Evolutionary conservation across 2,113 vertebrate genomes (phyloP), one percentile per base, ranked within the genome.

Genomic region (Bubo bubo): DNA sequence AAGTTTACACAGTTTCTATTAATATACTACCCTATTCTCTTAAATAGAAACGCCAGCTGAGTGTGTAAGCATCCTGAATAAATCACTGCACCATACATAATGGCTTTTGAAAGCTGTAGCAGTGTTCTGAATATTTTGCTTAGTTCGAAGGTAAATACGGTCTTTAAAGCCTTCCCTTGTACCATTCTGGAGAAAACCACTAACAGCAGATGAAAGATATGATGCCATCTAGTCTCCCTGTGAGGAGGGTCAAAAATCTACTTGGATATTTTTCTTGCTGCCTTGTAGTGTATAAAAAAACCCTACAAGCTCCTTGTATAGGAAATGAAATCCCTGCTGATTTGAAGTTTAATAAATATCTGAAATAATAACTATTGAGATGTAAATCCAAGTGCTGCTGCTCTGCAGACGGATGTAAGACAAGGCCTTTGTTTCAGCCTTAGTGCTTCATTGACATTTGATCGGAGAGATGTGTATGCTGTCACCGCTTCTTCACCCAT

Each of bases 351-450:
- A 30, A 28, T n/a, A 58, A 56, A 32, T 64, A 19, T 7, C 22
- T 86, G 59, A 35, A 79, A 24, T 47, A 27, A n/a, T 13, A 85
- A n/a, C n/a, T 13, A 10, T 45, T 68, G 19, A 10, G n/a, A 1
- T 80, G 62, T 82, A 82, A 82, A 72, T 79, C 70, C 8, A 35
- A 22, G 39, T 56, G 67, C 37, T 95, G n/a, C 72, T 92, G 79
- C 83, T 53, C 49, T 72, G 58, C 60, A 68, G 12, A 6, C 59
- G 70, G 6, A 1, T 5, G 21, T 58, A 37, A 41, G 81, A 59
- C 3, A 45, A 52, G 39, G 41, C 24, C 3, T 41, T 52, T 37
- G 15, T 53, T 81, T 37, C 37, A 63, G 2, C 47, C 63, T 60
- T 24, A 52, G 34, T 24, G 27, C 55, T 80, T 47, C 5, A 0